Conservation (phyloP, 2,888 invertebrate species). For the Barypeithes pellucidus region DNA sequence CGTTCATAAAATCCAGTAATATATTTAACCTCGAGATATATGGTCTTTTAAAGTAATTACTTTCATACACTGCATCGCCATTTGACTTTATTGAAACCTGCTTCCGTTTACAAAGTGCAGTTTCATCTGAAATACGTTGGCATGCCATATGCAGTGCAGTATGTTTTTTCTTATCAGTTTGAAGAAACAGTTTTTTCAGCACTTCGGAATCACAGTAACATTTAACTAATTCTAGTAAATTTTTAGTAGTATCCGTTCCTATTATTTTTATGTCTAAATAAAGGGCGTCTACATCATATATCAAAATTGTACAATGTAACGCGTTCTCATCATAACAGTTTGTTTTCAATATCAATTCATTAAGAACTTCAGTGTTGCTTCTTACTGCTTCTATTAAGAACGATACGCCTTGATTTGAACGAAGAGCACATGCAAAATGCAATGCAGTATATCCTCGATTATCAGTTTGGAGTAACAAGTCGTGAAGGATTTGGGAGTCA, state of each 20-base stretch:
- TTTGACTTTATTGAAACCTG: neutral
- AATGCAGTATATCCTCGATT: neutral
- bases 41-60: neutral
- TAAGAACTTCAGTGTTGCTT: neutral
- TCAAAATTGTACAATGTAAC: neutral
- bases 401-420: neutral
- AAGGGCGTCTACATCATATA: neutral
- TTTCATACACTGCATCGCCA: no score
- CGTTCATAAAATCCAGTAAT: neutral
- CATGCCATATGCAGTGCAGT: constrained; percentile 1
- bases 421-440: neutral
- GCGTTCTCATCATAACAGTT: neutral
- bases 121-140: neutral
- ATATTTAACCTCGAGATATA: neutral
- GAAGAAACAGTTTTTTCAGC: neutral
- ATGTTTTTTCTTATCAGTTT: neutral
- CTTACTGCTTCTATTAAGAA: neutral
- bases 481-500: neutral
- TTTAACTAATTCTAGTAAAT: neutral
- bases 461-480: neutral
- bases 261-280: neutral
- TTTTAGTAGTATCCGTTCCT: neutral
- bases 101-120: neutral
- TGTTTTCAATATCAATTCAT: neutral
- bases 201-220: neutral